Base-by-base conservation (phyloP, 2,888 invertebrate genomes). In the Epistrophe grossulariae region DNA sequence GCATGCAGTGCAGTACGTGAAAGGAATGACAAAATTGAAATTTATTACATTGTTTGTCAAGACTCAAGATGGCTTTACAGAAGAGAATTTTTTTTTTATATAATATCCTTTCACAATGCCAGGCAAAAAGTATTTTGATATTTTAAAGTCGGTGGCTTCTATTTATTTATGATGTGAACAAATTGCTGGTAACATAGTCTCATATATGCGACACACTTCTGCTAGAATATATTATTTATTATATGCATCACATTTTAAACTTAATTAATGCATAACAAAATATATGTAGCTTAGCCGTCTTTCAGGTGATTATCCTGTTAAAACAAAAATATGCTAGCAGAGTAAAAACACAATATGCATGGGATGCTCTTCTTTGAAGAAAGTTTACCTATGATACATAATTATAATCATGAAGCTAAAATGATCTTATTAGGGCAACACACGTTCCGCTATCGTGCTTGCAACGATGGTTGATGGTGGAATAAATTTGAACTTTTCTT, bases 171-270 rank as follows among this genome's bases (percentile, higher is more conserved):
- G 10, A 17, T 48, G 17, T 9, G 13, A 5, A n/a, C 6, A n/a
- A 13, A 24, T 19, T 50, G 50, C n/a, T n/a, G n/a, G n/a, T n/a
- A n/a, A 2, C 19, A 40, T 43, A 43, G 13, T 6, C 15, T 40
- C 38, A 40, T 11, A 24, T 24, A 24, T 24, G 11, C 38, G 9
- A 40, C 38, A 50, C 24, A 71, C 55, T 19, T 15, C 6, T 55
- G 40, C 57, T 31, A 31, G 7, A 31, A 31, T 31, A 31, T 31
- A 31, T 31, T 24, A 28, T 5, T 28, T 28, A 5, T 28, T 2
- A 5, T 31, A 31, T 71, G 71, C 55, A 71, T 71, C 55, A 71
- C n/a, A 71, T n/a, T 55, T 71, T 71, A 17, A 59, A 71, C 43
- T 55, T 31, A 71, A 71, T 71, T 57, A 71, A 71, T 71, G 28